Evolutionary conservation across 64 coral and sea anemone genomes (phyloP), one percentile per base, ranked within the genome.

Genomic region (Stichodactyla mertensii): DNA sequence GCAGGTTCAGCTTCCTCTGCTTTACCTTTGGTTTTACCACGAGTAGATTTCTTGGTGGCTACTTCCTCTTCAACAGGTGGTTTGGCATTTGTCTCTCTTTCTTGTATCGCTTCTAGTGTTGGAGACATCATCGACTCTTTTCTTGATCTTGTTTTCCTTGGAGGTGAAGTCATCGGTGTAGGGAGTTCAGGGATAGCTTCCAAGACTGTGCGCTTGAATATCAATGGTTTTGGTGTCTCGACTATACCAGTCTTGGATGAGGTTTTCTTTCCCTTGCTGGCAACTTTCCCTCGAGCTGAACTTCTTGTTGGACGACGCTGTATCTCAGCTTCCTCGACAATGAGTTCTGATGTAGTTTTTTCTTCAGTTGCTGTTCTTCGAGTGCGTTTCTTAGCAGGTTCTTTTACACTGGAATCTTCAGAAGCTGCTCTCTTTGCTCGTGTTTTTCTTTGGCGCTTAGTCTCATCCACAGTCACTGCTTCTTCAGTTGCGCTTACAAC

Each of bases 101-200:
- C 53, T 31, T 66, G 36, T 14, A 18, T 77, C 7, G 85, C 77
- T 13, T 58, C 66, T 20, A 78, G 52, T 16, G 54, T 61, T 58
- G 80, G 52, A 9, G 69, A 84, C 20, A 83, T 54, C 22, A 69
- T 3, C 1, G 82, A 84, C 52, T 51, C 20, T 57, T 24, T 77
- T 20, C 52, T 28, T 56, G 55, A 10, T 19, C 52, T 74, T 14
- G 85, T 22, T 15, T 54, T 53, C 22, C 24, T 7, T 26, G 8
- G 69, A 83, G 61, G 23, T 27, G 89, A 66, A 14, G 57, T 58
- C 59, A 86, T n/a, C 8, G 89, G 89, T 13, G 89, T 80, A 26
- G 58, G 89, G 60, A 87, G 61, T 74, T 91, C 89, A 79, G 62
- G 52, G 23, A 91, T 91, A 4, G 89, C 71, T 55, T 91, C 89